Base-by-base conservation (phyloP, 2,113 vertebrate genomes). In the Dendropsophus ebraccatus region DNA sequence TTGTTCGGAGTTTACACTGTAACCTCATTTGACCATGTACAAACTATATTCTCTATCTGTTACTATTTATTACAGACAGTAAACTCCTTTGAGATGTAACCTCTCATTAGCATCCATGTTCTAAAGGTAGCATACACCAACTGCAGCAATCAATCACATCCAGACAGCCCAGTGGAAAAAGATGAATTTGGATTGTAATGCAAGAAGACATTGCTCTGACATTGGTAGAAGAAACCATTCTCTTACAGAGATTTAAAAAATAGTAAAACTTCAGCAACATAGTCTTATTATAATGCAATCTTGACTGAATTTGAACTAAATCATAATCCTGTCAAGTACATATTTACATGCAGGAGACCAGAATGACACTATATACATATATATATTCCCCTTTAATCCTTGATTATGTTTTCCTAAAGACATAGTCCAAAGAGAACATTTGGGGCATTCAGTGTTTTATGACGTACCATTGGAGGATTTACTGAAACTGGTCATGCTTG, bases 51-150 rank as follows among this genome's bases (percentile, higher is more conserved):
- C 83, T 56, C 73, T 87, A 47, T 89, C 89, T 87, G 81, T 88
- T 87, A 84, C 72, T 23, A 49, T 83, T 23, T 88, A 84, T 67
- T 56, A 49, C 50, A 82, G 87, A 86, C 11, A 35, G 37, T 74
- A 35, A 35, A 88, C 88, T 72, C 30, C 67, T 83, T 37, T 77
- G n/a, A 81, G 87, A 83, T 88, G 84, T 28, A 76, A 77, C 12
- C 82, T 88, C 83, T 88, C 82, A 89, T 89, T 82, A 90, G 77
- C 25, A 81, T 84, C 84, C 88, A 30, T 35, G 84, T 87, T 82
- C 45, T 62, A 35, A 72, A 35, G 88, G 76, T 11, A 89, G 0
- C 0, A 32, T 78, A 88, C 69, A 52, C 67, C 23, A 85, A 81
- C 23, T 88, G 7, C 87, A 83, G 0, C 73, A 65, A 1, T 87